These are phyloP conservation scores for Okapia johnstoni DNA, from an alignment of 2,113 vertebrate genomes.

Conservation along the genomic window DNA sequence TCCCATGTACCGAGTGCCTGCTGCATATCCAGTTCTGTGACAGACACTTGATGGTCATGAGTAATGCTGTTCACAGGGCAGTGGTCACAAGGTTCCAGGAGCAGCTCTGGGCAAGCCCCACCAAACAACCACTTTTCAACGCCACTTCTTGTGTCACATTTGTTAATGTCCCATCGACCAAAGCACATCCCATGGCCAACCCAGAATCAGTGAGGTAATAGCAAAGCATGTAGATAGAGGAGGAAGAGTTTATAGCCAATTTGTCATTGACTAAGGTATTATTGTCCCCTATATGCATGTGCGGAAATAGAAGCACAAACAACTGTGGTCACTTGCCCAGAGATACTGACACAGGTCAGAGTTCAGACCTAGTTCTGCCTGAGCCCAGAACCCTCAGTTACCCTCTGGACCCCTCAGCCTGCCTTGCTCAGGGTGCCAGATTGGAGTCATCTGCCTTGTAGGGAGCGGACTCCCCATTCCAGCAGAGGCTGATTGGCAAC, in stretches of 20 bases:
- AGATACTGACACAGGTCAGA: background rate
- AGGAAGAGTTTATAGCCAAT: background rate
- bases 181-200: background rate
- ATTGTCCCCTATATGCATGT: fast-evolving
- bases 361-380: background rate
- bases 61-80: background rate
- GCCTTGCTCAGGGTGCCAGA: background rate
- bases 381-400: background rate
- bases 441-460: background rate
- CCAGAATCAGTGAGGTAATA: background rate
- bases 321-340: background rate
- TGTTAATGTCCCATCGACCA: too few species aligned
- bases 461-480: background rate
- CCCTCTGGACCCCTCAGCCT: background rate
- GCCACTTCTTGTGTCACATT: background rate
- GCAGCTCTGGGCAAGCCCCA: background rate
- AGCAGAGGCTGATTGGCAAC: background rate
- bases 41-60: fast-evolving
- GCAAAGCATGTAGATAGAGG: background rate
- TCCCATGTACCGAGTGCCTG: background rate
- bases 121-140: too few species aligned
- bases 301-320: background rate
- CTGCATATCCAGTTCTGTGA: background rate
- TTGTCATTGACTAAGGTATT: background rate
- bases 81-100: background rate